A percentile compares a stretch with the other conserved stretches of the same genome.
phyloP scores from a whole-genome alignment of 2,113 vertebrate species.

The Etia nguti region DNA sequence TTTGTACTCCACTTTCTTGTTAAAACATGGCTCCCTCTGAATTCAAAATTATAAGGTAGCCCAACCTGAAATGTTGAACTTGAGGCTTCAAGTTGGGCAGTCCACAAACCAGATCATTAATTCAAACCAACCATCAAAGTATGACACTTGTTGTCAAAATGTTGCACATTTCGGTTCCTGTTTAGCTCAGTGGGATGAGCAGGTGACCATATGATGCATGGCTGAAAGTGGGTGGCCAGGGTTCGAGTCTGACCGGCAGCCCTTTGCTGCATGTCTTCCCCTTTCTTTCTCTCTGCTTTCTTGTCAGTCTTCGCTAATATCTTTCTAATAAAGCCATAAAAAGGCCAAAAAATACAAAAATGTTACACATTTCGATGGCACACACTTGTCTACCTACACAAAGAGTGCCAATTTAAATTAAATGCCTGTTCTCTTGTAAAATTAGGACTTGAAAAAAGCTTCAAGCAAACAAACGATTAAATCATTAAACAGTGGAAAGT shows the following conservation, averaged over 20 bases:
- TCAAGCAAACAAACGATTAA: not conserved
- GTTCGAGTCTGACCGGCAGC: not conserved
- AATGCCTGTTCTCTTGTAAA: not conserved
- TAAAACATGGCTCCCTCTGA: fast-evolving
- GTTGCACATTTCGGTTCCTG: fast-evolving
- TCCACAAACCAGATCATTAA: not conserved
- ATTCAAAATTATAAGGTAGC: not conserved
- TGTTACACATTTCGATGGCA: not conserved
- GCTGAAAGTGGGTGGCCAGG: not conserved
- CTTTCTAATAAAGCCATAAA: no score
- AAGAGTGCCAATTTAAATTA: fast-evolving
- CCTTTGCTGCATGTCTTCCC: not conserved
- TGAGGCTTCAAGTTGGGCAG: fast-evolving
- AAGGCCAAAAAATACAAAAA: no score
- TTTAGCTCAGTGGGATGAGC: not conserved
- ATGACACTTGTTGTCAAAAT: not conserved
- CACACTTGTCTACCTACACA: not conserved
- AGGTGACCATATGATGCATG: not conserved
- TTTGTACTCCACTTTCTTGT: not conserved
- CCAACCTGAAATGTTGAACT: not conserved
- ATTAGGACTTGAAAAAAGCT: not conserved
- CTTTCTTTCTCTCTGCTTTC: not conserved
- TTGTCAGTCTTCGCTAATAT: no score
- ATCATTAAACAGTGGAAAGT: not conserved
- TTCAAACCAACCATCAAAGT: not conserved